Conservation (phyloP, 2,797 vertebrate species). For the Triplophysa bombifrons region DNA sequence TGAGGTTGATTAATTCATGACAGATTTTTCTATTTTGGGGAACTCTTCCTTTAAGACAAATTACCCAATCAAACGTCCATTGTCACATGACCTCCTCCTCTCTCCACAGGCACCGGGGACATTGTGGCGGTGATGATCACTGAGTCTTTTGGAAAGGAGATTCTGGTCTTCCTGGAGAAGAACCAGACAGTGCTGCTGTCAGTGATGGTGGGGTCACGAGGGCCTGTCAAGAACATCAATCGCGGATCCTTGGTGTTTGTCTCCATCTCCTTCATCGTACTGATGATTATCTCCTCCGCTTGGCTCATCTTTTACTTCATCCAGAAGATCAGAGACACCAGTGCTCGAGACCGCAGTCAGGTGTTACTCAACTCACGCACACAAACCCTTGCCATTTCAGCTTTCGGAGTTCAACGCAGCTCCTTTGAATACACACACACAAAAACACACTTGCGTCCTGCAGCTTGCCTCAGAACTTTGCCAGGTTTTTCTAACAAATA, state of each 20-base stretch:
- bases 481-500: slow-evolving; percentile 7
- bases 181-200: slow-evolving; percentile 91
- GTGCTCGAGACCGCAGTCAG: slow-evolving; percentile 92
- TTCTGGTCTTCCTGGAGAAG: slow-evolving; percentile 89
- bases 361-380: slow-evolving; percentile 64
- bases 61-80: background rate
- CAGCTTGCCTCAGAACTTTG: slow-evolving; percentile 1
- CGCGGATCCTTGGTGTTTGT: slow-evolving; percentile 94
- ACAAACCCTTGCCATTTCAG: background rate
- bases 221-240: slow-evolving; percentile 85
- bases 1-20: no score
- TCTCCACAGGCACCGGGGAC: slow-evolving; percentile 87
- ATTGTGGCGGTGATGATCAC: slow-evolving; percentile 97
- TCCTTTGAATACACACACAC: background rate
- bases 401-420: background rate
- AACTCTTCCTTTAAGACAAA: background rate
- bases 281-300: slow-evolving; percentile 96
- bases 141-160: slow-evolving; percentile 89
- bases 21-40: no score
- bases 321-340: slow-evolving; percentile 95
- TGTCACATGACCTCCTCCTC: background rate
- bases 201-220: slow-evolving; percentile 86
- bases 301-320: slow-evolving; percentile 99
- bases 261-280: slow-evolving; percentile 96
- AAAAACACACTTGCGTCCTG: no score